Conservation (phyloP, 92 coral and sea anemone genomes). For the Chrysogorgia sp. region DNA sequence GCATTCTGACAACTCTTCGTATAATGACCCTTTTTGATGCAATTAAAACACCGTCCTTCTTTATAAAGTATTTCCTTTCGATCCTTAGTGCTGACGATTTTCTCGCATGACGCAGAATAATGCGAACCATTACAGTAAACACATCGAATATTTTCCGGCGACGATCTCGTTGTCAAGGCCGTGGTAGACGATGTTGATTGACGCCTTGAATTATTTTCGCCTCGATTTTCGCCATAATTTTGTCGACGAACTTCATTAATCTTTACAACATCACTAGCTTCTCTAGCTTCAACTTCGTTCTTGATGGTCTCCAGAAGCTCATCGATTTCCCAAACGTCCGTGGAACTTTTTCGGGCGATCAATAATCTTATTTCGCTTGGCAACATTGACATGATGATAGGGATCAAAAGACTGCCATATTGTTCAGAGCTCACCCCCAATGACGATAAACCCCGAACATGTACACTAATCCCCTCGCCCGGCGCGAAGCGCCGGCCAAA, state of each 20-base stretch:
- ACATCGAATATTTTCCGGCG: conserved; percentile 15
- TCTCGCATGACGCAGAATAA: conserved; percentile 63
- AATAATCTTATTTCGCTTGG: conserved; percentile 55
- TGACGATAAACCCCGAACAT: conserved; percentile 47
- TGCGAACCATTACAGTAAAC: conserved; percentile 54
- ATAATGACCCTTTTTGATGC: conserved; percentile 54
- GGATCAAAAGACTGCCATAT: too few relatives aligned
- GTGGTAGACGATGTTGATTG: background rate
- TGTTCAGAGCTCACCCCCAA: conserved; percentile 44
- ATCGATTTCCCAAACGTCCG: conserved; percentile 57
- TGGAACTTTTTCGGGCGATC: conserved; percentile 41
- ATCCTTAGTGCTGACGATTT: conserved; percentile 25
- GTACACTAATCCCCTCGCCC: too few relatives aligned
- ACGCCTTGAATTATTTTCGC: background rate
- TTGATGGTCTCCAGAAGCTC: conserved; percentile 49
- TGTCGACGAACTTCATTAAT: background rate
- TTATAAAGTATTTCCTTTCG: conserved; percentile 35
- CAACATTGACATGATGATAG: conserved; percentile 56
- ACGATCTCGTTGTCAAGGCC: background rate
- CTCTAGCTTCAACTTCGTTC: conserved; percentile 60
- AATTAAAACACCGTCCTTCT: conserved; percentile 49
- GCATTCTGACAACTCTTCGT: conserved; percentile 14
- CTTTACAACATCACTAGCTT: conserved; percentile 46
- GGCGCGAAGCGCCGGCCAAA: too few relatives aligned
- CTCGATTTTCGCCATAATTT: background rate